Evolutionary conservation across 2,888 invertebrate genomes (phyloP), one percentile per base, ranked within the genome.

Genomic region (Scaeva pyrastri): DNA sequence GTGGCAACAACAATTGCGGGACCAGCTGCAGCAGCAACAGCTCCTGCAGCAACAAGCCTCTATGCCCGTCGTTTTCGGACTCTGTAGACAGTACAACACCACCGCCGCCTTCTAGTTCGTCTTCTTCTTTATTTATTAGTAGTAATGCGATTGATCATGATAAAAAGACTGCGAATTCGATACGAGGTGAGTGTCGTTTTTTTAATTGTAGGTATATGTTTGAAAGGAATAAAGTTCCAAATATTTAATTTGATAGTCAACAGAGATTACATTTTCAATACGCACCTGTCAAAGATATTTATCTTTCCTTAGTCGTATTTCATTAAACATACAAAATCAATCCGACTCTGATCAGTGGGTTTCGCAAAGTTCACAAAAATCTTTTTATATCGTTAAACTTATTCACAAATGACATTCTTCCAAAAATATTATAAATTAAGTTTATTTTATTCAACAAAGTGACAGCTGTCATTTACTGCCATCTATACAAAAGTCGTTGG

Each of bases 71-170:
- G 19, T 88, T 88, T 87, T 87, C 89, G 71, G 89, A 89, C 77
- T 88, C 89, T 77, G 90, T 89, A 73, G 90, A 90, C 78, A 90
- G 90, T 88, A 90, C 90, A 88, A 90, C 89, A 74, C 90, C 89
- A 83, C 89, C 90, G 75, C 90, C 90, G 64, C 87, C 89, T 74
- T 88, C 88, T 85, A 83, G 86, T 78, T 88, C 88, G 56, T 74
- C 82, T 56, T 73, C 82, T 73, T 82, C 73, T 60, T 77, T 78
- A 85, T 89, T 88, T 88, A 87, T 87, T 77, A 84, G 88, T 85
- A 87, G 83, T 83, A 88, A 84, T 83, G 88, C 88, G 84, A 88
- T 88, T 79, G 89, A 89, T 78, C 88, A 88, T 86, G 89, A 90
- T 74, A 90, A 90, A 88, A 90, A 90, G 88, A 88, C 89, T 88